Percentiles rank a stretch among this genome's conserved stretches.
Evolutionary conservation across 2,113 vertebrate genomes (phyloP).

Genomic region (Aegithalos caudatus): DNA sequence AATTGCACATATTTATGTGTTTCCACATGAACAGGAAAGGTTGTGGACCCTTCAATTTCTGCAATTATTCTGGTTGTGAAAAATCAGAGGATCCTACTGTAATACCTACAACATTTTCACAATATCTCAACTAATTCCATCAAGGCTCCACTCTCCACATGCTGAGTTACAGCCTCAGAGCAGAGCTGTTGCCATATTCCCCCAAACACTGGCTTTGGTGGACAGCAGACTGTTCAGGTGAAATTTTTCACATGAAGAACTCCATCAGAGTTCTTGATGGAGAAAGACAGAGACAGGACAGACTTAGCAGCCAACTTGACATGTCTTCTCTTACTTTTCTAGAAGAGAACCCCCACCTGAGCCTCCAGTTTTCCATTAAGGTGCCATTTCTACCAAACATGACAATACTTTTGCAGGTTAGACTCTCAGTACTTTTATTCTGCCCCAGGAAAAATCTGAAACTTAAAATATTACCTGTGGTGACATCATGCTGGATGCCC

Average conservation of each 20-base stretch:
- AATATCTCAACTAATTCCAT: neutral
- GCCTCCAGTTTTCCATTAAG: neutral
- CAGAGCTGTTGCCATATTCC: neutral
- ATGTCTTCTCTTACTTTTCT: neutral
- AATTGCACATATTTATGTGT: neutral
- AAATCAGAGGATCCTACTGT: neutral
- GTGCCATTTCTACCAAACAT: neutral
- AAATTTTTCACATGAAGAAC: neutral
- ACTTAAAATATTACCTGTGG: conserved; percentile 79
- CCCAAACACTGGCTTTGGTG: neutral
- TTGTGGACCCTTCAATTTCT: neutral
- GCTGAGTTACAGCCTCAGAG: neutral
- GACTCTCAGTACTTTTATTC: neutral
- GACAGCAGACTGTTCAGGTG: neutral
- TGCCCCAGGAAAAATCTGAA: neutral
- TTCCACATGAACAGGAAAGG: neutral
- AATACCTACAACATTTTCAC: neutral
- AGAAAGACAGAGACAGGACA: neutral
- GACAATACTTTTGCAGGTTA: neutral
- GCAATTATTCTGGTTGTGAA: neutral
- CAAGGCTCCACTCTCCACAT: neutral
- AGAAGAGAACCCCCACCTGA: neutral
- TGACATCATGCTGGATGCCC: conserved; percentile 88
- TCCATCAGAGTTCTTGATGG: neutral
- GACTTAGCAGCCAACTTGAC: neutral